Percentiles rank a stretch among this genome's conserved stretches.
phyloP scores from a whole-genome alignment of 2,888 invertebrate species.

The Eupeodes luniger region DNA sequence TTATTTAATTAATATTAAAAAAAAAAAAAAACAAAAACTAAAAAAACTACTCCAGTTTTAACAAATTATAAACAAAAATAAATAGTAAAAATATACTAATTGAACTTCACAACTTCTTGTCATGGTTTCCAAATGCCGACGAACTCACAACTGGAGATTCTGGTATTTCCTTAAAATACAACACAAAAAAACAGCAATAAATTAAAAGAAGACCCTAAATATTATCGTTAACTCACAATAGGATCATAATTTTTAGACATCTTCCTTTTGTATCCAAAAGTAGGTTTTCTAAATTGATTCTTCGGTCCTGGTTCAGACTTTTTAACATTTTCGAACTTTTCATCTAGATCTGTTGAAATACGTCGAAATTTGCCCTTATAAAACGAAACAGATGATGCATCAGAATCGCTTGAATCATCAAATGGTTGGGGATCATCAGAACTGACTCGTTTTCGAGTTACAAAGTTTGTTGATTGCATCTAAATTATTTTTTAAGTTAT shows the following conservation, averaged over 20 bases:
- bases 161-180: slow-evolving; percentile 46
- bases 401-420: slow-evolving; percentile 54
- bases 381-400: slow-evolving; percentile 49
- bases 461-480: slow-evolving; percentile 21
- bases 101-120: background rate
- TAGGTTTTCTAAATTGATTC: background rate
- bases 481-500: background rate
- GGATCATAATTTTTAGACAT: background rate
- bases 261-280: background rate
- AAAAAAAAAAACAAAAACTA: slow-evolving; percentile 3
- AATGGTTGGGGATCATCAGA: slow-evolving; percentile 50
- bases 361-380: slow-evolving; percentile 25
- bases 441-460: slow-evolving; percentile 17
- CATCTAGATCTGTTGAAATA: background rate
- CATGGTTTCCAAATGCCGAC: slow-evolving; percentile 43
- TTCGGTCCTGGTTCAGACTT: background rate
- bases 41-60: slow-evolving; percentile 20
- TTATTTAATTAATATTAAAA: too few relatives aligned
- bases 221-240: slow-evolving; percentile 27
- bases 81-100: background rate
- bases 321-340: background rate
- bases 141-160: slow-evolving; percentile 66
- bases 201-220: too few relatives aligned
- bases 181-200: background rate
- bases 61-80: background rate